Conservation (phyloP, 2,797 vertebrate species). For the Amblyraja radiata region DNA sequence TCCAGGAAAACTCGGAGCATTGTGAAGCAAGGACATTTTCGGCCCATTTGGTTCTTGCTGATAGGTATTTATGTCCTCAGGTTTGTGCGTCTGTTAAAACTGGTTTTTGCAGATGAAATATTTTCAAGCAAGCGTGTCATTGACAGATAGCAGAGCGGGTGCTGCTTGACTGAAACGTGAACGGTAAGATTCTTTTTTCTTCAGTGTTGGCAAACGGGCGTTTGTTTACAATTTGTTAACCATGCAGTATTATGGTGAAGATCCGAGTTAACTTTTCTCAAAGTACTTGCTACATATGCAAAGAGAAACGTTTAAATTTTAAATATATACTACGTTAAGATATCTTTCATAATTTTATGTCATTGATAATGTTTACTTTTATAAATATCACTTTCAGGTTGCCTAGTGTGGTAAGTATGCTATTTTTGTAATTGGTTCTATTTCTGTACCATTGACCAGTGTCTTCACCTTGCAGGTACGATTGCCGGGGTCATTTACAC, state of each 20-base stretch:
- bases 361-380: slow-evolving; percentile 37
- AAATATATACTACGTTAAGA: neutral
- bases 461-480: slow-evolving; percentile 83
- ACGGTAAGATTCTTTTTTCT: slow-evolving; percentile 75
- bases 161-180: slow-evolving; percentile 75
- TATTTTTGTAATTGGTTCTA: slow-evolving; percentile 45
- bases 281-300: neutral
- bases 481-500: slow-evolving; percentile 97
- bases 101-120: slow-evolving; percentile 60
- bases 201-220: slow-evolving; percentile 21
- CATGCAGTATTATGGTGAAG: slow-evolving; percentile 22
- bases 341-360: slow-evolving; percentile 3
- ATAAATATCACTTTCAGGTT: slow-evolving; percentile 49
- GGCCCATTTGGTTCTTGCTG: slow-evolving; percentile 97
- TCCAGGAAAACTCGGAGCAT: slow-evolving; percentile 94
- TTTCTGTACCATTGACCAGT: slow-evolving; percentile 59
- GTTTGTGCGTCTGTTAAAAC: slow-evolving; percentile 97
- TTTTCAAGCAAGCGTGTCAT: slow-evolving; percentile 48
- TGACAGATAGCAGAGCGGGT: slow-evolving; percentile 61
- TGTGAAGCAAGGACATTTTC: slow-evolving; percentile 96
- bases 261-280: slow-evolving; percentile 22
- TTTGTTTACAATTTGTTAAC: slow-evolving; percentile 13
- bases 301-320: slow-evolving; percentile 12
- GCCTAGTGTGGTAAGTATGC: slow-evolving; percentile 57
- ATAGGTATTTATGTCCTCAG: slow-evolving; percentile 99